These are phyloP conservation scores for Melanaphis sacchari DNA, from an alignment of 1,140 invertebrate genomes.

Conservation along the genomic window DNA sequence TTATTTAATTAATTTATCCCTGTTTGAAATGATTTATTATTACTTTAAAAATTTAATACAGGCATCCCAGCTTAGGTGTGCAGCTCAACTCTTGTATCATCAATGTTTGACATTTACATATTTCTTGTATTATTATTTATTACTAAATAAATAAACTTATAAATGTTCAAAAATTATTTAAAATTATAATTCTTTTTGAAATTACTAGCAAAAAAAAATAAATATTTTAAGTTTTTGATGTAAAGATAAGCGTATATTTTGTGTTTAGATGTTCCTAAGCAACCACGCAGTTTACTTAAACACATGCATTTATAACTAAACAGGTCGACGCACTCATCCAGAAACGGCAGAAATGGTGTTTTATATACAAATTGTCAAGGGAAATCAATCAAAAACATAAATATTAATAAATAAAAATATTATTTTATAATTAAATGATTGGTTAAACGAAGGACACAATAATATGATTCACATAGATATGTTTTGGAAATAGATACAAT, in stretches of 20 bases:
- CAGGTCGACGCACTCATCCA: slow-evolving; percentile 29
- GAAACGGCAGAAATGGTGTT: slow-evolving; percentile 18
- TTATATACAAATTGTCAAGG: slow-evolving; percentile 3
- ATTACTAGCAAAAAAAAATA: neutral
- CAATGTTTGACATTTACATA: neutral
- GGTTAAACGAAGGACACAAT: neutral
- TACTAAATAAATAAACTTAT: neutral
- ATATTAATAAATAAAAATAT: neutral
- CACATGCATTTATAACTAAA: slow-evolving; percentile 36
- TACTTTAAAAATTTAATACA: neutral
- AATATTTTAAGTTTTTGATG: neutral
- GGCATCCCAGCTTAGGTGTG: neutral
- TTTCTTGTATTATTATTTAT: neutral
- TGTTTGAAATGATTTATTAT: neutral
- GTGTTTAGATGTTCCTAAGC: slow-evolving; percentile 33
- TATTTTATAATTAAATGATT: neutral
- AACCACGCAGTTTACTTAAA: slow-evolving; percentile 33
- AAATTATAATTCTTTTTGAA: neutral
- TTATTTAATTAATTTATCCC: neutral
- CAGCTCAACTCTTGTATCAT: neutral
- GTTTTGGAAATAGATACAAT: neutral
- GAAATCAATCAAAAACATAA: slow-evolving; percentile 14
- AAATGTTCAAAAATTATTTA: neutral
- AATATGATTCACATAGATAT: neutral
- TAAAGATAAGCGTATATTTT: neutral